A percentile compares a stretch with the other conserved stretches of the same genome.
phyloP scores from a whole-genome alignment of 2,797 vertebrate species.

The Danio albolineatus region DNA sequence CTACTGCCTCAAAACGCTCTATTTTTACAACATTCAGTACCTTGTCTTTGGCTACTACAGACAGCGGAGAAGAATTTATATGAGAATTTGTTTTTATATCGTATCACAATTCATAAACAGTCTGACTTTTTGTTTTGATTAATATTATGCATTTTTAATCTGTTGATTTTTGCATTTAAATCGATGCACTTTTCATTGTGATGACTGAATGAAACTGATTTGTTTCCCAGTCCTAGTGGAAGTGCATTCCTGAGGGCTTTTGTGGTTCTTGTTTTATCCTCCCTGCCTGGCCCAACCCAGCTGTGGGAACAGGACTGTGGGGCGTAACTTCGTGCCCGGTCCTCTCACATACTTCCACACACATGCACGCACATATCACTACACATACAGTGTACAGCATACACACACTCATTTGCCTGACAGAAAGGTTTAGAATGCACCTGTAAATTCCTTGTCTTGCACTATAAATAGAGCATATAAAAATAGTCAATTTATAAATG shows the following conservation, averaged over 20 bases:
- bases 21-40: conserved; percentile 10
- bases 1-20: conserved; percentile 27
- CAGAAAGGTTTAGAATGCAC: neutral
- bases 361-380: conserved; percentile 43
- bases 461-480: neutral
- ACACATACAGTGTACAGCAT: conserved; percentile 8
- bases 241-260: conserved; percentile 63
- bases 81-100: neutral
- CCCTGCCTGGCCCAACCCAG: conserved; percentile 63
- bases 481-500: neutral
- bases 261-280: conserved; percentile 60
- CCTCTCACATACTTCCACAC: conserved; percentile 40
- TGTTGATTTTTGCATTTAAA: conserved; percentile 7
- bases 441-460: neutral
- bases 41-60: conserved; percentile 51
- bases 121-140: neutral
- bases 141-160: neutral
- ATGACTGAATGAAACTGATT: conserved; percentile 51
- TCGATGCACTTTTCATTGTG: conserved; percentile 35
- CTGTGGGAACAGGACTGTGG: conserved; percentile 60
- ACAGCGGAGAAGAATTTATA: conserved; percentile 60
- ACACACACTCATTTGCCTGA: neutral
- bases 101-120: neutral
- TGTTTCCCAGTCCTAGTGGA: conserved; percentile 57
- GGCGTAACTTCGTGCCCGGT: conserved; percentile 54